Evolutionary conservation across 2,113 vertebrate genomes (phyloP), one percentile per base, ranked within the genome.

Genomic region (Anthoscopus minutus): DNA sequence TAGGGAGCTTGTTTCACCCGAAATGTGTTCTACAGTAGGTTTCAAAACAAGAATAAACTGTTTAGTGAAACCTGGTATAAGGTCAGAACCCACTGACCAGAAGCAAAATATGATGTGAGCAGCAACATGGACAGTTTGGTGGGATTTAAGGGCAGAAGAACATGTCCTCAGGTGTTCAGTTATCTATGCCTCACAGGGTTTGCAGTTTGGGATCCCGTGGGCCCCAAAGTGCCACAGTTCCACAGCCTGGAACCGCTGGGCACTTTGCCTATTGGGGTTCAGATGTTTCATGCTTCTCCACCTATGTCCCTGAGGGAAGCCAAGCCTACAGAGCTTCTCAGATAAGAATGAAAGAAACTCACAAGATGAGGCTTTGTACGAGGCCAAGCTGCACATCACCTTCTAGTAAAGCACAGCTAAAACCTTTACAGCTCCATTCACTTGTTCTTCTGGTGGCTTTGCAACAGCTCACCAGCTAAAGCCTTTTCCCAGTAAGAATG

Each of bases 41-140:
- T 73, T 86, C 64, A 60, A 82, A 82, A 16, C 20, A 85, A 91
- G 79, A 86, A 78, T 50, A 78, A 90, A 86, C 44, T 83, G 31
- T 56, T 70, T 11, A 93, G 28, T 64, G 71, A 94, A 94, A 80
- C 5, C 37, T 80, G 35, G 3, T 25, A 80, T 25, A 62, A 70
- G 54, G 31, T 56, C 58, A 89, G 60, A 80, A 19, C 25, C 37
- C 0, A 0, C n/a, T 79, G 50, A 89, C 14, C 3, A 4, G 35
- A 64, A 44, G 51, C 48, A 56, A 78, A 81, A 6, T 6, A 50
- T 10, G 14, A 77, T 72, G 76, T 72, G 62, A 88, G 42, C 28
- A 38, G 17, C 54, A 65, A 1, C 0, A 0, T 0, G 8, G 30
- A 42, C 61, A 53, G 18, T 77, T 44, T 25, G 35, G 44, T 40